phyloP scores from a whole-genome alignment of 2,113 vertebrate genomes.

The Clupea harengus region DNA sequence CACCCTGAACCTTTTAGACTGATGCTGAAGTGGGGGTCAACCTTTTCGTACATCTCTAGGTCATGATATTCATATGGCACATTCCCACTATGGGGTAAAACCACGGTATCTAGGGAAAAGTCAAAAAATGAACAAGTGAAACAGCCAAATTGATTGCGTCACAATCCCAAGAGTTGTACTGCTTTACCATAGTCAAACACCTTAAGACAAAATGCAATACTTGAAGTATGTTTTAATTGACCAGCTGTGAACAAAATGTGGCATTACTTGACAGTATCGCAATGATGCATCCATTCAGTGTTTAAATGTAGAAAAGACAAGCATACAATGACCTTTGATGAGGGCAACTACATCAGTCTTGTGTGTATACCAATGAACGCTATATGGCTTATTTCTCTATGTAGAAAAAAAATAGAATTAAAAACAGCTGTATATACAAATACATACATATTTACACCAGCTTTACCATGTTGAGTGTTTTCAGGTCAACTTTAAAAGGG shows the following conservation, averaged over 20 bases:
- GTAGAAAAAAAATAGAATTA: conserved; percentile 75
- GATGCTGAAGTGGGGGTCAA: too few relatives aligned
- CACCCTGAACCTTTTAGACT: too few relatives aligned
- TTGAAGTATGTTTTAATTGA: conserved; percentile 56
- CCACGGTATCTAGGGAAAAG: too few relatives aligned
- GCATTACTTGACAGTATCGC: conserved; percentile 39
- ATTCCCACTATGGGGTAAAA: too few relatives aligned
- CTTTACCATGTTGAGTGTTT: conserved; percentile 52
- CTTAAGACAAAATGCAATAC: conserved; percentile 43
- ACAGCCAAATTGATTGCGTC: background rate
- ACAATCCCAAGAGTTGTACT: background rate
- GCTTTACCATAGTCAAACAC: background rate
- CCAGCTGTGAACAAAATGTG: conserved; percentile 50
- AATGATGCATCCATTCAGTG: conserved; percentile 45
- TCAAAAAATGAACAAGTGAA: too few relatives aligned
- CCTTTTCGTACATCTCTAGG: too few relatives aligned
- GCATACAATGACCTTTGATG: conserved; percentile 52
- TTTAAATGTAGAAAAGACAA: conserved; percentile 51
- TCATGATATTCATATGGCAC: too few relatives aligned
- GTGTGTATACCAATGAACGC: conserved; percentile 61
- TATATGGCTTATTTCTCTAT: conserved; percentile 76
- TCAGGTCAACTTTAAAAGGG: conserved; percentile 50
- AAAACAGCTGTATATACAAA: conserved; percentile 78
- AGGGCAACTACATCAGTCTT: conserved; percentile 49
- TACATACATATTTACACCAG: conserved; percentile 78